Base-by-base conservation (phyloP, 1,140 invertebrate genomes). In the Berghia stephanieae region DNA sequence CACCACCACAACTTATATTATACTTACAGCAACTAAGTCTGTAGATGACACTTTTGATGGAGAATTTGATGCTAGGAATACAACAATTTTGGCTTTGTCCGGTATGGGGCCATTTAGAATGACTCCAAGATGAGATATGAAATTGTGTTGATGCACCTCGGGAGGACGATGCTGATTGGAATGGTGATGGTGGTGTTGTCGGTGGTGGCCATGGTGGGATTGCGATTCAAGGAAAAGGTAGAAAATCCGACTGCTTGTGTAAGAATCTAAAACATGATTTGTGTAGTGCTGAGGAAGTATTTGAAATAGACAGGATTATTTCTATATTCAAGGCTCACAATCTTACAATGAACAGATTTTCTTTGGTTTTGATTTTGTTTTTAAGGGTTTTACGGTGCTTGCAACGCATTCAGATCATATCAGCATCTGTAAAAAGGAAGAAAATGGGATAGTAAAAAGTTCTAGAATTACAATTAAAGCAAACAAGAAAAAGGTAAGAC, bases 251-350 rank as follows among this genome's bases (percentile, higher is more conserved):
- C n/a, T 36, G 24, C 52, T 75, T n/a, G 40, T 75, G 3, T 10
- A 13, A 3, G 36, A n/a, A 44, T 75, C 72, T 27, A 75, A 40
- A 24, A 75, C 72, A n/a, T 36, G 52, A 24, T 10, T 75, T 49
- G 44, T 75, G 31, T 63, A 75, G 27, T 75, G 72, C 72, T 75
- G 72, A 13, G 63, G 44, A 10, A 73, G n/a, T n/a, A n/a, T n/a
- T n/a, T n/a, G n/a, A n/a, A n/a, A 55, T 13, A 6, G 31, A 63
- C 40, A 40, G 8, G 36, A 46, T 4, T 27, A 24, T 16, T 36
- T 34, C 18, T 34, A 38, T 10, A 36, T 10, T 68, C 8, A 27
- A 63, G 38, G 8, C 10, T 5, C 10, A 13, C 10, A 68, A 21
- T 36, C 16, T 18, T 68, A 40, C 4, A 18, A 5, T 36, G 36